A percentile compares a stretch with the other conserved stretches of the same genome.
Conservation (phyloP, 2,888 invertebrate genomes). For the Crocallis elinguaria region DNA sequence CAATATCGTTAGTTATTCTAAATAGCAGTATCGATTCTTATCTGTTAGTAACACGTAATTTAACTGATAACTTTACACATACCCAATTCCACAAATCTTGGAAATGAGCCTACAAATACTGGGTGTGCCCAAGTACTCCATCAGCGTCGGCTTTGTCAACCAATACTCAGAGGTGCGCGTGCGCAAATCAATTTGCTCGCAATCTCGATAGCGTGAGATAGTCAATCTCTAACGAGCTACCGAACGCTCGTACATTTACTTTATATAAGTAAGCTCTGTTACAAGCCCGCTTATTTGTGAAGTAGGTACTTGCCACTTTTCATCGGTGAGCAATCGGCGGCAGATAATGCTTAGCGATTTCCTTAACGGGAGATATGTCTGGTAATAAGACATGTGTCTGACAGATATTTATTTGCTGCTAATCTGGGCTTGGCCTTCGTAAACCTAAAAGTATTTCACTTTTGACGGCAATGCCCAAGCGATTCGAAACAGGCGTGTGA, state of each 20-base stretch:
- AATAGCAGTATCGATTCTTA: too few species aligned
- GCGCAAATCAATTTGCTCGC: slow-evolving; percentile 73
- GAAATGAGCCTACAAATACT: not conserved
- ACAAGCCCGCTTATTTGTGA: slow-evolving; percentile 26
- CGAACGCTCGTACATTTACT: slow-evolving; percentile 45
- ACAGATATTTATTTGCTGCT: not conserved
- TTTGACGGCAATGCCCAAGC: not conserved
- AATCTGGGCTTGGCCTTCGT: not conserved
- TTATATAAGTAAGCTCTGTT: slow-evolving; percentile 33
- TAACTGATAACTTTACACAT: too few species aligned
- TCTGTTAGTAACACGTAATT: too few species aligned
- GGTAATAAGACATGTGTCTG: slow-evolving; percentile 3
- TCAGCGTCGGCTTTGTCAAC: slow-evolving; percentile 63
- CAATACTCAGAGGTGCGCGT: slow-evolving; percentile 62
- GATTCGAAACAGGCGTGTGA: too few species aligned
- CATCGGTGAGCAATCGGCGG: slow-evolving; percentile 22
- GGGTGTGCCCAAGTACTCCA: slow-evolving; percentile 46
- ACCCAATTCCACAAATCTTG: slow-evolving; percentile 18
- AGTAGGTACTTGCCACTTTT: slow-evolving; percentile 20
- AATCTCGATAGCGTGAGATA: slow-evolving; percentile 67
- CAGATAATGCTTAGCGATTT: slow-evolving; percentile 9
- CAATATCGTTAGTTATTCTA: too few species aligned
- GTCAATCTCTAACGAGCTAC: slow-evolving; percentile 64
- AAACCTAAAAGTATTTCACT: too few species aligned
- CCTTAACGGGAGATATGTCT: slow-evolving; percentile 12